A percentile compares a stretch with the other conserved stretches of the same genome.
Evolutionary conservation across 2,113 vertebrate species (phyloP).

Genomic region (Seriola rivoliana): DNA sequence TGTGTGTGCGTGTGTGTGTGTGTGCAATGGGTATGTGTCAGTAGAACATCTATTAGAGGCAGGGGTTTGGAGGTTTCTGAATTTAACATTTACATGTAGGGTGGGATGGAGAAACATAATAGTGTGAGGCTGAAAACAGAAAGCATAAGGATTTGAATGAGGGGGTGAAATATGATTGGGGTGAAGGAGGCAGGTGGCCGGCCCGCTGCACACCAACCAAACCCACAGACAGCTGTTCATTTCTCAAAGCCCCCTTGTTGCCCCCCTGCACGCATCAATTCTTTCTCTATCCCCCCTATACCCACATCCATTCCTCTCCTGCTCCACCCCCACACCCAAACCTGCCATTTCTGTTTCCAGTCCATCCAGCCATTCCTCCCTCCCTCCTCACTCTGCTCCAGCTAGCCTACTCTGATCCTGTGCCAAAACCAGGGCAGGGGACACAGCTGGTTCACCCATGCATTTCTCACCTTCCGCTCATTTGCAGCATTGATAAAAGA

Average conservation of each 20-base stretch:
- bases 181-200: constrained; percentile 81
- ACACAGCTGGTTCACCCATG: constrained; percentile 59
- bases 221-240: constrained; percentile 75
- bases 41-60: background rate
- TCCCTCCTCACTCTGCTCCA: constrained; percentile 37
- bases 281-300: constrained; percentile 22
- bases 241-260: constrained; percentile 69
- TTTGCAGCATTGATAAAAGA: constrained; percentile 13
- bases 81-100: background rate
- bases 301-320: constrained; percentile 15
- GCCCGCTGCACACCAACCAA: constrained; percentile 63
- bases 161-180: constrained; percentile 82
- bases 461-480: constrained; percentile 19
- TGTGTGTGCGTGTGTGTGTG: background rate
- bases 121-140: background rate
- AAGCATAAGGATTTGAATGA: constrained; percentile 10
- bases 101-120: background rate
- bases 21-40: background rate
- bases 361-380: constrained; percentile 45
- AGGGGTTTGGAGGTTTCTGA: background rate
- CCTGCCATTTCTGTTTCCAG: constrained; percentile 35
- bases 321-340: constrained; percentile 25
- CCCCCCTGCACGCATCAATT: constrained; percentile 44
- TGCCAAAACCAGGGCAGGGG: constrained; percentile 47
- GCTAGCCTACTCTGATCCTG: constrained; percentile 48